These are phyloP conservation scores for Macrosoma leucophasiata DNA, from an alignment of 2,888 invertebrate genomes.

Conservation along the genomic window DNA sequence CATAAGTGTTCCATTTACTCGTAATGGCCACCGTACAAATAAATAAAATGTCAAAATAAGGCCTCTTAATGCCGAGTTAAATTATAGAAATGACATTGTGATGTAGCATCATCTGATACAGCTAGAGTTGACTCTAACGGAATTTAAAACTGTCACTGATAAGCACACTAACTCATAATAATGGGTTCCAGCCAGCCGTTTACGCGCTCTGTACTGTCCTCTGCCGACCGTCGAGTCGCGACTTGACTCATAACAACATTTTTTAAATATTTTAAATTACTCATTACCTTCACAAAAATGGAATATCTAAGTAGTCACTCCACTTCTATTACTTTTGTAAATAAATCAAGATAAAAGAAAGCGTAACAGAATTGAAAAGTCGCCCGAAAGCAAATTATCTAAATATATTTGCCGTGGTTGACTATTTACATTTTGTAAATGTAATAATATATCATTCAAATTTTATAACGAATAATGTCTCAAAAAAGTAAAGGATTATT, in stretches of 20 bases:
- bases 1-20: constrained; percentile 16
- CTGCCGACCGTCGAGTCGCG: constrained; percentile 28
- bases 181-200: constrained; percentile 33
- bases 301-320: not conserved
- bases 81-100: constrained; percentile 15
- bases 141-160: constrained; percentile 51
- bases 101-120: constrained; percentile 31
- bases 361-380: no score
- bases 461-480: no score
- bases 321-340: constrained; percentile 1
- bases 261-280: constrained; percentile 9
- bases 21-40: constrained; percentile 13
- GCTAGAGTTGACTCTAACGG: constrained; percentile 33
- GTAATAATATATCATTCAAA: no score
- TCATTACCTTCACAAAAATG: not conserved
- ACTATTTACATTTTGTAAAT: no score
- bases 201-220: constrained; percentile 15
- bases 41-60: constrained; percentile 11
- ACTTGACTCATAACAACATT: constrained; percentile 15
- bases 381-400: no score
- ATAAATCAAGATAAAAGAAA: no score
- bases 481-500: no score
- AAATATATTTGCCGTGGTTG: no score
- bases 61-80: constrained; percentile 6
- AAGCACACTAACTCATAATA: constrained; percentile 49